Evolutionary conservation across 2,797 vertebrate species (phyloP), one percentile per base, ranked within the genome.

Genomic region (Tympanoctomys barrerae): DNA sequence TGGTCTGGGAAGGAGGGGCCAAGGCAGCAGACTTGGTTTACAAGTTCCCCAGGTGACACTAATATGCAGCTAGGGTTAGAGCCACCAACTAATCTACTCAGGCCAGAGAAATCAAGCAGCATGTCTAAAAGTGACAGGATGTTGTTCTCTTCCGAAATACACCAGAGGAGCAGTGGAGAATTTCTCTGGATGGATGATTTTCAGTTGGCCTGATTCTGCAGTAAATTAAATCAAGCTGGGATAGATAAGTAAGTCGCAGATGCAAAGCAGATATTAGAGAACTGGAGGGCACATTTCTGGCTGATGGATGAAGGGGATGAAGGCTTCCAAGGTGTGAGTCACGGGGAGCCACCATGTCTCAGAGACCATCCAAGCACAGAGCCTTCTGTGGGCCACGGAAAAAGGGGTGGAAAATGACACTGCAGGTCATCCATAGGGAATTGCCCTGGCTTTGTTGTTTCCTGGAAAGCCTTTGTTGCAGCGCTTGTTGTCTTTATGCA

Each of bases 1-100:
- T 97, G 91, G 94, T 94, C 96, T 94, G 91, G 78, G 89, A 94
- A 90, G 91, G 89, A 79, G 87, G 79, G 87, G 71, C n/a, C 46
- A 31, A 46, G 78, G 93, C 92, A 89, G n/a, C 18, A 2, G 2
- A 68, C 54, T 54, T 61, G 28, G 57, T 91, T 96, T 95, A 95
- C 49, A 77, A 95, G 93, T 64, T 94, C 91, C 95, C 90, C 79
- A 87, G 90, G 80, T 81, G 87, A 93, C 95, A 94, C 92, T 94
- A 94, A 91, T 64, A 88, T 61, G 92, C 89, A 92, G 77, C 61
- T 75, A 46, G 71, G 4, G 54, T 46, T 85, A 42, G 79, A 79
- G 70, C 68, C 89, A 85, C 87, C 90, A 33, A 42, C 61, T 33
- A 33, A 18, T 13, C 54, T 26, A 33, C 52, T 62, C 57, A 71